Conservation (phyloP, 2,888 invertebrate genomes). For the Nomada goodeniana region DNA sequence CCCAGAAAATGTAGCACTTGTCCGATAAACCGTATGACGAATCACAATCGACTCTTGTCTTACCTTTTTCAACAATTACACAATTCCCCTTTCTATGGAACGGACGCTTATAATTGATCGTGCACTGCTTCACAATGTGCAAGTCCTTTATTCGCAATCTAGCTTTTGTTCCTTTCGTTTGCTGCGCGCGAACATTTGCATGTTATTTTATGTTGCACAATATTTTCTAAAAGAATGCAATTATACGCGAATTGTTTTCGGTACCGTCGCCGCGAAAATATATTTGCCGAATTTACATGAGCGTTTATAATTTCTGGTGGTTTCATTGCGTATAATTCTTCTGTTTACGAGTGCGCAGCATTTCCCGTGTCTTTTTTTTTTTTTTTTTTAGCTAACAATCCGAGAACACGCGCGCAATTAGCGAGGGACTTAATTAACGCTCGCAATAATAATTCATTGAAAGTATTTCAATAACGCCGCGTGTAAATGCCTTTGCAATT, state of each 20-base stretch:
- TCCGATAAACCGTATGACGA: too few relatives aligned
- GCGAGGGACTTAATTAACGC: not conserved
- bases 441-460: constrained; percentile 4
- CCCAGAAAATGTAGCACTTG: too few relatives aligned
- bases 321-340: constrained; percentile 6
- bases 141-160: too few relatives aligned
- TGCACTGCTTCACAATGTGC: too few relatives aligned
- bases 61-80: too few relatives aligned
- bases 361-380: not conserved
- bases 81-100: too few relatives aligned
- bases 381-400: not conserved
- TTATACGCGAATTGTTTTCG: not conserved
- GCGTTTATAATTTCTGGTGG: not conserved
- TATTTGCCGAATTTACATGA: constrained; percentile 7
- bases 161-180: too few relatives aligned
- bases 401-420: constrained; percentile 1
- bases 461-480: not conserved
- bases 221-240: not conserved
- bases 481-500: not conserved
- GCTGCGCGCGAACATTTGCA: not conserved
- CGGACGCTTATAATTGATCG: too few relatives aligned
- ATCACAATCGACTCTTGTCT: too few relatives aligned
- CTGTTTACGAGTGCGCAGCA: not conserved
- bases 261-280: not conserved
- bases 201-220: not conserved